A percentile compares a stretch with the other conserved stretches of the same genome.
These are phyloP conservation scores for Mastomys coucha DNA, from an alignment of 2,113 vertebrate genomes.

Conservation along the genomic window DNA sequence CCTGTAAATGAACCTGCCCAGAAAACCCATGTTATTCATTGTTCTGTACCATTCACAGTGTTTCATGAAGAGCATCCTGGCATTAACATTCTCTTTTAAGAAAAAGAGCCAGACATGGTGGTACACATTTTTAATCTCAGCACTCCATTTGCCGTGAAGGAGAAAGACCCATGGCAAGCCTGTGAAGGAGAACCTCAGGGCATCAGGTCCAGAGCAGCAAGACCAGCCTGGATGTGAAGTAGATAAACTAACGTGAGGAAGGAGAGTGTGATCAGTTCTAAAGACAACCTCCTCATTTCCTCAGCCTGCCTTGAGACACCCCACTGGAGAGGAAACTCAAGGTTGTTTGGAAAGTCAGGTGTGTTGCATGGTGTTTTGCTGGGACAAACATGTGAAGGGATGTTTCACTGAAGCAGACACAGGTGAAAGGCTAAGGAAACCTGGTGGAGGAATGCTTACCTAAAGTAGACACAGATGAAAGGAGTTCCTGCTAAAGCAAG, in stretches of 20 bases:
- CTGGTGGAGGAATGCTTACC: too few species aligned
- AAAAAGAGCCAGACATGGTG: neutral
- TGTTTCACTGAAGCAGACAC: too few species aligned
- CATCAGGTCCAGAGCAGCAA: neutral
- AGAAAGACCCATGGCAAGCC: neutral
- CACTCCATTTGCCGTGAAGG: neutral
- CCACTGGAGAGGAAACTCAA: too few species aligned
- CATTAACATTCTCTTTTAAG: neutral
- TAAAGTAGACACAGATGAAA: too few species aligned
- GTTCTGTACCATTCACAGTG: neutral
- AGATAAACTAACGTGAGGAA: neutral
- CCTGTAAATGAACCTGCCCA: neutral
- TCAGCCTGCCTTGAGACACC: too few species aligned
- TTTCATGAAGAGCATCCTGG: neutral
- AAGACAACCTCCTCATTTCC: too few species aligned
- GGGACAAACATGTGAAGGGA: too few species aligned
- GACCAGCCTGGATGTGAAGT: neutral
- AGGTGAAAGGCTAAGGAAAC: too few species aligned
- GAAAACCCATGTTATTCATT: neutral
- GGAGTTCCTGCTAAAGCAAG: too few species aligned
- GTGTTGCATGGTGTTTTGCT: too few species aligned
- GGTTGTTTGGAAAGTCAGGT: too few species aligned
- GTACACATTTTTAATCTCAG: neutral
- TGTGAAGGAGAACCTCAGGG: neutral
- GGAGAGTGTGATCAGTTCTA: too few species aligned